These are phyloP conservation scores for Chalcis sispes DNA, from an alignment of 2,888 invertebrate species.

Conservation along the genomic window DNA sequence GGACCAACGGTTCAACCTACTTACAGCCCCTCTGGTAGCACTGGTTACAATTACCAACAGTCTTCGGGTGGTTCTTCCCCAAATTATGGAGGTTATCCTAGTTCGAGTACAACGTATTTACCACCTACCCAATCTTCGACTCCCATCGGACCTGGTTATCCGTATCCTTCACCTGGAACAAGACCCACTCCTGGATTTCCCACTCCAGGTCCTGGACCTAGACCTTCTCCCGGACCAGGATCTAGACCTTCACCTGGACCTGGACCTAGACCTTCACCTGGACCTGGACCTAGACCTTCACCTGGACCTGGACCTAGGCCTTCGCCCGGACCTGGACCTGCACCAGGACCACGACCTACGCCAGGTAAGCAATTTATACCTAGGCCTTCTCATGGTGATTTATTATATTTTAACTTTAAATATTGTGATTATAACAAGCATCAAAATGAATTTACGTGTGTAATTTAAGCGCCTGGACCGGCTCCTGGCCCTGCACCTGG, in stretches of 20 bases:
- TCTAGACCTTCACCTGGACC: constrained; percentile 54
- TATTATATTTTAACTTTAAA: too few species aligned
- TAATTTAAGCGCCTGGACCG: constrained; percentile 51
- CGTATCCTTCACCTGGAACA: constrained; percentile 57
- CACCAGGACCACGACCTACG: constrained; percentile 44
- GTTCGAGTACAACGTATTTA: constrained; percentile 63
- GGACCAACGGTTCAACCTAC: constrained; percentile 63
- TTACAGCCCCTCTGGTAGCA: constrained; percentile 62
- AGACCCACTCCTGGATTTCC: constrained; percentile 62
- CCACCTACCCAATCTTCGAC: constrained; percentile 47
- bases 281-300: constrained; percentile 25
- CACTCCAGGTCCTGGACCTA: constrained; percentile 68
- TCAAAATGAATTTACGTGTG: too few species aligned
- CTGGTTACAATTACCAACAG: constrained; percentile 52
- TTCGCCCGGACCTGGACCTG: constrained; percentile 43
- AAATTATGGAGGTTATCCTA: constrained; percentile 58
- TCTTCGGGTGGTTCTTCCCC: constrained; percentile 54
- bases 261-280: constrained; percentile 54
- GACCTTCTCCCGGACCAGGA: constrained; percentile 59
- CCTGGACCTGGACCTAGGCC: constrained; percentile 48
- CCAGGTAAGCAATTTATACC: constrained; percentile 56
- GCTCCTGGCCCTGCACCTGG: constrained; percentile 56
- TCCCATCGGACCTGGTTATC: constrained; percentile 56
- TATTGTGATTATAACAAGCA: too few species aligned
- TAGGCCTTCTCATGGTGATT: constrained; percentile 37